These are phyloP conservation scores for Listronotus bonariensis DNA, from an alignment of 1,140 invertebrate species.

Conservation along the genomic window DNA sequence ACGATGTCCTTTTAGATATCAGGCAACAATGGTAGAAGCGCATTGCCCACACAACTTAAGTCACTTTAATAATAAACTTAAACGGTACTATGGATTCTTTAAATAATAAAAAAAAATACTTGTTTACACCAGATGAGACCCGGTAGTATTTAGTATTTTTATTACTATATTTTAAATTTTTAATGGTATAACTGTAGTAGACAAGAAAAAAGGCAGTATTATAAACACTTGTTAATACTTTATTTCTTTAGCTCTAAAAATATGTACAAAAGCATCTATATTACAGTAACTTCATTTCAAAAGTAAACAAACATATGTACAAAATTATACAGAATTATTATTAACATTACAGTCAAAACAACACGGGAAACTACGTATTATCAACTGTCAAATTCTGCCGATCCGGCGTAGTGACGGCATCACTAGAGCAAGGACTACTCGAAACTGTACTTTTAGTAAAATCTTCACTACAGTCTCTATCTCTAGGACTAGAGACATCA, in stretches of 20 bases:
- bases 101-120: too few species aligned
- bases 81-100: too few species aligned
- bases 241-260: conserved; percentile 7
- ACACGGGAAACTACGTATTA: background rate
- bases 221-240: conserved; percentile 8
- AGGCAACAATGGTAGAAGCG: too few species aligned
- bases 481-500: too few species aligned
- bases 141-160: too few species aligned
- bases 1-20: too few species aligned
- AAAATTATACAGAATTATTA: background rate
- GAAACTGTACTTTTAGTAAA: background rate
- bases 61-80: too few species aligned
- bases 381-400: background rate
- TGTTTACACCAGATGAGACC: too few species aligned
- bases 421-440: conserved; percentile 1
- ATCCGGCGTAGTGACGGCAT: background rate
- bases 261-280: background rate
- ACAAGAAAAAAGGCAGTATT: too few species aligned
- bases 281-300: conserved; percentile 3
- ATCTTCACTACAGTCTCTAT: background rate
- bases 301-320: conserved; percentile 8
- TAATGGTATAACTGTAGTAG: too few species aligned
- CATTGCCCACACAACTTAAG: too few species aligned
- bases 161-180: too few species aligned
- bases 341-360: background rate